Conservation (phyloP, 1,140 invertebrate species). For the Zaprionus ghesquierei region DNA sequence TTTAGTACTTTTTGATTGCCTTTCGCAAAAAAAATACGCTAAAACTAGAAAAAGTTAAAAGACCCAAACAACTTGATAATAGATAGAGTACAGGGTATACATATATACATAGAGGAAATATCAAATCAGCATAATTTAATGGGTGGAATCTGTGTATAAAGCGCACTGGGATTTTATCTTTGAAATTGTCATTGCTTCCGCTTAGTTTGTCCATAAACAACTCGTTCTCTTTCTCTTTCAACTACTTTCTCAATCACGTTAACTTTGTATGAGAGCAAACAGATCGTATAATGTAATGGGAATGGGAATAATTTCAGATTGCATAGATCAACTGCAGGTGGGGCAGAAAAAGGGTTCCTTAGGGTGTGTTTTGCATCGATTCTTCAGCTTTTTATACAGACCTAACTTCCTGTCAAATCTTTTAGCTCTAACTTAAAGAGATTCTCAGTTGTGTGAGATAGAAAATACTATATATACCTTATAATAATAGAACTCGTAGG, state of each 20-base stretch:
- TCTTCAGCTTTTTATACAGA: neutral
- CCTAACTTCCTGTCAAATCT: neutral
- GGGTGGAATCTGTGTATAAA: neutral
- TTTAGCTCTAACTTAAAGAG: neutral
- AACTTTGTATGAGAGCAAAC: neutral
- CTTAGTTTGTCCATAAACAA: neutral
- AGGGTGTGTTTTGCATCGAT: too few species aligned
- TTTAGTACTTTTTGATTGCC: neutral
- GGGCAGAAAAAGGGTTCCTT: too few species aligned
- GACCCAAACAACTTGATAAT: too few species aligned
- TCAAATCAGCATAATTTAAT: neutral
- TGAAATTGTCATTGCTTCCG: neutral
- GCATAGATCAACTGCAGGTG: too few species aligned
- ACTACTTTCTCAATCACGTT: neutral
- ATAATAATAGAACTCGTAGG: too few species aligned
- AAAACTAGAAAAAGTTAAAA: neutral
- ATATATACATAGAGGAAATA: too few species aligned
- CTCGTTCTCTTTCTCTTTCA: neutral
- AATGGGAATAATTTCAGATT: too few species aligned
- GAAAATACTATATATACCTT: too few species aligned
- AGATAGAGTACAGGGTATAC: neutral
- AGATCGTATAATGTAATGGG: neutral
- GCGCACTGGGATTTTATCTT: neutral
- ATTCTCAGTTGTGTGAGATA: too few species aligned
- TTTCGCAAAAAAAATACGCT: neutral